Percentiles rank a stretch among this genome's conserved stretches.
Conservation (phyloP, 2,888 invertebrate species). For the Dioctria linearis region DNA sequence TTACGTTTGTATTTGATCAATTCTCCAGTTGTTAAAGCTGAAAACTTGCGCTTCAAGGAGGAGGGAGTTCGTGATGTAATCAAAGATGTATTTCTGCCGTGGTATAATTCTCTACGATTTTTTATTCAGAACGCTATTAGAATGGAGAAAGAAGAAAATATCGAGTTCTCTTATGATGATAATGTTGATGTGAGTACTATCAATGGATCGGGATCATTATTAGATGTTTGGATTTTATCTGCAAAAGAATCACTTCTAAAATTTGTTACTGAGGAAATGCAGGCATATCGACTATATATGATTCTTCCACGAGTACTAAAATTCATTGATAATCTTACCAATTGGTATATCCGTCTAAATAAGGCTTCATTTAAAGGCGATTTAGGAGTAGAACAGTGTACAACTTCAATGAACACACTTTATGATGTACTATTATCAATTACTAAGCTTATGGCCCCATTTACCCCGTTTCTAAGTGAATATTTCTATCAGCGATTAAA, state of each 20-base stretch:
- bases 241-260: conserved; percentile 90
- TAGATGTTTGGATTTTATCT: conserved; percentile 96
- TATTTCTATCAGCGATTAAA: conserved; percentile 88
- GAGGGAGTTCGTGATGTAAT: conserved; percentile 93
- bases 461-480: conserved; percentile 95
- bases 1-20: conserved; percentile 92
- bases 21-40: conserved; percentile 95
- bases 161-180: conserved; percentile 73
- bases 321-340: conserved; percentile 94
- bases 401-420: conserved; percentile 85
- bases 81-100: conserved; percentile 95
- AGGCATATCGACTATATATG: conserved; percentile 90
- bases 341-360: conserved; percentile 98
- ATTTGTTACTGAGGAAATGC: conserved; percentile 91
- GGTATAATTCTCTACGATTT: conserved; percentile 92
- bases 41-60: conserved; percentile 93
- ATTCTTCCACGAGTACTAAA: conserved; percentile 91
- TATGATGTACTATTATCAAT: conserved; percentile 88
- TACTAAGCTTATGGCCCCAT: conserved; percentile 87
- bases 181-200: conserved; percentile 73
- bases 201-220: conserved; percentile 70
- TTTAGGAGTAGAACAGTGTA: conserved; percentile 82
- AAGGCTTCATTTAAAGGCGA: conserved; percentile 92
- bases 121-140: conserved; percentile 90
- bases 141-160: conserved; percentile 77